Evolutionary conservation across 2,113 vertebrate species (phyloP).

Genomic region (Pan paniscus): DNA sequence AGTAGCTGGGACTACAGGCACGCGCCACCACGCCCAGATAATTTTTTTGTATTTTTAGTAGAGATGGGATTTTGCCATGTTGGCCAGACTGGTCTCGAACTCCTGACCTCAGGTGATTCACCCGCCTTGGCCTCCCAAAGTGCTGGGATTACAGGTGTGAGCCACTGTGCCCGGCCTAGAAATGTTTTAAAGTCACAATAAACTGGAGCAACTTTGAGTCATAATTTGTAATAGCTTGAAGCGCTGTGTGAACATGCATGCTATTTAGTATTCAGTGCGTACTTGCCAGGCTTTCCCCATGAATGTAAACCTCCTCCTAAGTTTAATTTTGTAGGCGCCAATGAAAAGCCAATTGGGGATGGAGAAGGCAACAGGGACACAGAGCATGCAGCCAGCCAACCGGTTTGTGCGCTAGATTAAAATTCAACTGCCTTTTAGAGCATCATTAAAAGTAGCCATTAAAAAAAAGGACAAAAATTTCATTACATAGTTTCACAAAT

Average conservation of each 20-base stretch:
- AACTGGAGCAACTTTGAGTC: conserved; percentile 35
- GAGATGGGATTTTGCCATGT: too few relatives aligned
- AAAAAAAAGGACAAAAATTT: conserved; percentile 14
- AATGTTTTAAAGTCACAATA: conserved; percentile 35
- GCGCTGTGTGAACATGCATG: conserved; percentile 14
- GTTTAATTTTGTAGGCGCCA: conserved; percentile 64
- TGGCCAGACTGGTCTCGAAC: too few relatives aligned
- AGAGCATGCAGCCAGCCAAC: conserved; percentile 5
- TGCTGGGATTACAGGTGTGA: too few relatives aligned
- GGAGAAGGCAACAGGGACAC: conserved; percentile 28
- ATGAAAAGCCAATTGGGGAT: conserved; percentile 68
- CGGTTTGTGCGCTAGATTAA: conserved; percentile 47
- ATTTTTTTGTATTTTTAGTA: too few relatives aligned
- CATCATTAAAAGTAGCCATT: conserved; percentile 58
- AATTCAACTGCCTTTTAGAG: conserved; percentile 39
- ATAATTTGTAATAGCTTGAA: conserved; percentile 51
- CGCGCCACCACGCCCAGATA: rapidly evolving
- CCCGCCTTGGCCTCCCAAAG: too few relatives aligned
- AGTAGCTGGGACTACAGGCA: too few relatives aligned
- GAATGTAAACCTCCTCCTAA: conserved; percentile 68
- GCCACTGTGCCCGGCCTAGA: not conserved
- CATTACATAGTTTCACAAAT: not conserved
- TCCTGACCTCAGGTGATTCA: too few relatives aligned
- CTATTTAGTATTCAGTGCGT: conserved; percentile 63
- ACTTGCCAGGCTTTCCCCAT: not conserved